Evolutionary conservation across 2,113 vertebrate species (phyloP).

Genomic region (Pelvicachromis taeniatus): DNA sequence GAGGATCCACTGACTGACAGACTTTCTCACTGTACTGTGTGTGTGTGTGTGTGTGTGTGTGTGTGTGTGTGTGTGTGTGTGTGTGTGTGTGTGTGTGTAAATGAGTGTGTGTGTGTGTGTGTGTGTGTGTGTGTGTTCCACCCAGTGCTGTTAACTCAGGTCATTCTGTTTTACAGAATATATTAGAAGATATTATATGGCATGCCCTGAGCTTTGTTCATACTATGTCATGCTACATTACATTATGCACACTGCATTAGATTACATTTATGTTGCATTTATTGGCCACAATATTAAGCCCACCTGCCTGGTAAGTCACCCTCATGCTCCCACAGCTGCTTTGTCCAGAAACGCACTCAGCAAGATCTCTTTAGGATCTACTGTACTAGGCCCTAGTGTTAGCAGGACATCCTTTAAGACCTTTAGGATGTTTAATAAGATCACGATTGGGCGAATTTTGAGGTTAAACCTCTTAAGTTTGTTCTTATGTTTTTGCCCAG

Average conservation of each 20-base stretch:
- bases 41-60: accelerated
- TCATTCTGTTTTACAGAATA: neutral
- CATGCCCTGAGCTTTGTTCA: neutral
- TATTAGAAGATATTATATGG: neutral
- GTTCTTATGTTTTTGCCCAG: neutral
- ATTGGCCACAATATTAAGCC: neutral
- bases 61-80: neutral
- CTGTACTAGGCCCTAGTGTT: neutral
- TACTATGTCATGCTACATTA: neutral
- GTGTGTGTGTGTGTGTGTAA: too few relatives aligned
- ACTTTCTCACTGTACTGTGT: neutral
- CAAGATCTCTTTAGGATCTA: neutral
- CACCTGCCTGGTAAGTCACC: neutral
- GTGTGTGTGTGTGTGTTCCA: neutral
- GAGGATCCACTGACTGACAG: neutral
- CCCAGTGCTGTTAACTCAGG: neutral
- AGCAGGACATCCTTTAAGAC: neutral
- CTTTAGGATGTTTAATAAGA: neutral
- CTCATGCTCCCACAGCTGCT: neutral
- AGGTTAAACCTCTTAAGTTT: neutral
- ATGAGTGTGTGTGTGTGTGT: neutral
- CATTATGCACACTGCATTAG: neutral
- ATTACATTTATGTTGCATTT: neutral
- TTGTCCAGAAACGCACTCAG: neutral
- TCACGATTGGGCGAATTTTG: neutral